Evolutionary conservation across 2,113 vertebrate species (phyloP).

Genomic region (Macroglossus sobrinus): DNA sequence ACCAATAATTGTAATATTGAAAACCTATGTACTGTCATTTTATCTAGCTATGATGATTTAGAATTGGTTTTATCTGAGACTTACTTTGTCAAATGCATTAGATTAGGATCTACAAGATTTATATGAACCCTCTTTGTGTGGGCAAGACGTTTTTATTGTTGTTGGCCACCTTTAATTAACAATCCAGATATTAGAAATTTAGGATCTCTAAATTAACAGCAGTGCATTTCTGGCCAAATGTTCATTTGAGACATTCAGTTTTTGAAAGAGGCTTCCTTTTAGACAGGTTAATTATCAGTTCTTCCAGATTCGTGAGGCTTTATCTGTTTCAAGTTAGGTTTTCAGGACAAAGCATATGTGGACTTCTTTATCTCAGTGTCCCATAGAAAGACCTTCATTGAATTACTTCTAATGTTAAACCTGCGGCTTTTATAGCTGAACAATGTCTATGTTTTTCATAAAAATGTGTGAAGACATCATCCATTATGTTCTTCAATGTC

Average conservation of each 20-base stretch:
- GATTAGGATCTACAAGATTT: background rate
- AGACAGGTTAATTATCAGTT: constrained; percentile 44
- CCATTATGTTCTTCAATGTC: constrained; percentile 36
- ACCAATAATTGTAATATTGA: background rate
- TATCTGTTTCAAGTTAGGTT: background rate
- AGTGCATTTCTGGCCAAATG: background rate
- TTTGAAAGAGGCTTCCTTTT: background rate
- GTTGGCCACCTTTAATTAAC: background rate
- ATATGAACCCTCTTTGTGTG: background rate
- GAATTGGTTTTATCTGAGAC: background rate
- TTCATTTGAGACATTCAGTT: background rate
- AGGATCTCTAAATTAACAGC: background rate
- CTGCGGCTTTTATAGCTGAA: constrained; percentile 20
- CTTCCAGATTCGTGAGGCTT: background rate
- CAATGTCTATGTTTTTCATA: constrained; percentile 1
- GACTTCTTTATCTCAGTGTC: background rate
- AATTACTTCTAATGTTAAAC: constrained; percentile 26
- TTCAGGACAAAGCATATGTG: background rate
- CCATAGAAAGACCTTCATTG: constrained; percentile 14
- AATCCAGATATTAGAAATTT: background rate
- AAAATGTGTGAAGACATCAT: constrained; percentile 18
- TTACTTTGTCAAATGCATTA: background rate
- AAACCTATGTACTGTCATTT: background rate
- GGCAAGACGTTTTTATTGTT: background rate
- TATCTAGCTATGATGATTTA: background rate